Evolutionary conservation across 2,888 invertebrate genomes (phyloP).

Genomic region (Drosophila paranaensis): DNA sequence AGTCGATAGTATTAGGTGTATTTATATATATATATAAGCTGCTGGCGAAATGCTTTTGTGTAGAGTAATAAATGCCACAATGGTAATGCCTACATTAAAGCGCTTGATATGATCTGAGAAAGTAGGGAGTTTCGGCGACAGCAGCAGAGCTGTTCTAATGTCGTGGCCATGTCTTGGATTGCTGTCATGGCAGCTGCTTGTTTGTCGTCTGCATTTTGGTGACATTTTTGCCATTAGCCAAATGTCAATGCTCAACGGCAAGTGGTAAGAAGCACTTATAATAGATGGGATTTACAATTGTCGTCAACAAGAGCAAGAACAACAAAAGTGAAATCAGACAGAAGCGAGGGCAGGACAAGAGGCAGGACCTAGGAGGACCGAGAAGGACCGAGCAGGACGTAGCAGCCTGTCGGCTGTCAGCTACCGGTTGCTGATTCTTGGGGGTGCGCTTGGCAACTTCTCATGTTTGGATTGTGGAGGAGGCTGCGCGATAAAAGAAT

Average conservation of each 20-base stretch:
- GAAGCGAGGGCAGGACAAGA: constrained; percentile 2
- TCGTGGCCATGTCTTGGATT: constrained; percentile 28
- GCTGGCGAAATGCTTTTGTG: constrained; percentile 30
- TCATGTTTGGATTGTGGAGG: constrained; percentile 48
- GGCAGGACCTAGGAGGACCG: constrained; percentile 5
- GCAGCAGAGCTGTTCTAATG: constrained; percentile 29
- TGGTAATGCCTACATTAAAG: constrained; percentile 16
- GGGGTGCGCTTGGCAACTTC: constrained; percentile 32
- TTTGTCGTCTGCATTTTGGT: constrained; percentile 76
- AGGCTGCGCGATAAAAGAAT: constrained; percentile 73
- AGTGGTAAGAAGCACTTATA: constrained; percentile 79
- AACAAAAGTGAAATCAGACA: constrained; percentile 24
- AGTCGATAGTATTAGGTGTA: constrained; percentile 21
- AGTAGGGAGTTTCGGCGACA: constrained; percentile 3
- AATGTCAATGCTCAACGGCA: constrained; percentile 76
- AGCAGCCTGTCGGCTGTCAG: constrained; percentile 59
- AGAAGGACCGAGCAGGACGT: constrained; percentile 12
- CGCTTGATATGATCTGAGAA: constrained; percentile 8
- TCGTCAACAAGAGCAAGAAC: constrained; percentile 51
- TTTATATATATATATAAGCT: constrained; percentile 26
- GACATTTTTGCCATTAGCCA: constrained; percentile 79
- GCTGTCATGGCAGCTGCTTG: constrained; percentile 51
- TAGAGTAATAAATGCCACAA: constrained; percentile 43
- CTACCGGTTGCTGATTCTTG: constrained; percentile 42
- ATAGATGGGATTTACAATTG: constrained; percentile 78